Conservation (phyloP, 1,140 invertebrate genomes). For the Heliconius melpomene region DNA sequence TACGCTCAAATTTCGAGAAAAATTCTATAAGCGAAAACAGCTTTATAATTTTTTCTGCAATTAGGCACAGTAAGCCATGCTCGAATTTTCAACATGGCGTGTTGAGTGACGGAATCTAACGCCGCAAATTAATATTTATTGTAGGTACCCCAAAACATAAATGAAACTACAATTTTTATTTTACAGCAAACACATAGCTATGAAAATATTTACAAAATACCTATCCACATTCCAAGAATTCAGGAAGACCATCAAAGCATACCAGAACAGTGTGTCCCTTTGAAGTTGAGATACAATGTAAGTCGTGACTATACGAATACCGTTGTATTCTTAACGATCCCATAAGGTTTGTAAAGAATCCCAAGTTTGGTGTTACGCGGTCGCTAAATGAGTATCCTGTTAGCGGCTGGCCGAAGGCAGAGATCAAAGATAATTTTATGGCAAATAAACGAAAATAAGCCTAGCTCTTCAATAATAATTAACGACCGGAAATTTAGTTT, state of each 20-base stretch:
- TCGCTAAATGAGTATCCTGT: constrained; percentile 45
- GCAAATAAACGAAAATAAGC: neutral
- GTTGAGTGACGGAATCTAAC: no score
- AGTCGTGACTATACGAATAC: constrained; percentile 48
- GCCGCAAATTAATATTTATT: neutral
- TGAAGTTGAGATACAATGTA: constrained; percentile 61
- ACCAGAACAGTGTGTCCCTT: constrained; percentile 31
- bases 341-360: constrained; percentile 46
- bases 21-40: no score
- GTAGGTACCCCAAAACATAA: no score
- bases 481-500: neutral
- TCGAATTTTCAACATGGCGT: no score
- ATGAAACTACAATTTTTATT: no score
- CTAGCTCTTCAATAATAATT: neutral
- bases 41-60: no score
- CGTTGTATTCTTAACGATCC: constrained; percentile 38
- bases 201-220: constrained; percentile 13
- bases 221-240: neutral
- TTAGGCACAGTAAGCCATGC: no score
- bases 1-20: no score
- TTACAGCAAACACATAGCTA: neutral
- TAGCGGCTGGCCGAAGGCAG: constrained; percentile 18
- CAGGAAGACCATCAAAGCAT: constrained; percentile 11
- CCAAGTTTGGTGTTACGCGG: constrained; percentile 45
- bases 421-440: constrained; percentile 29